Conservation (phyloP, 2,888 invertebrate genomes). For the Patella ulyssiponensis region DNA sequence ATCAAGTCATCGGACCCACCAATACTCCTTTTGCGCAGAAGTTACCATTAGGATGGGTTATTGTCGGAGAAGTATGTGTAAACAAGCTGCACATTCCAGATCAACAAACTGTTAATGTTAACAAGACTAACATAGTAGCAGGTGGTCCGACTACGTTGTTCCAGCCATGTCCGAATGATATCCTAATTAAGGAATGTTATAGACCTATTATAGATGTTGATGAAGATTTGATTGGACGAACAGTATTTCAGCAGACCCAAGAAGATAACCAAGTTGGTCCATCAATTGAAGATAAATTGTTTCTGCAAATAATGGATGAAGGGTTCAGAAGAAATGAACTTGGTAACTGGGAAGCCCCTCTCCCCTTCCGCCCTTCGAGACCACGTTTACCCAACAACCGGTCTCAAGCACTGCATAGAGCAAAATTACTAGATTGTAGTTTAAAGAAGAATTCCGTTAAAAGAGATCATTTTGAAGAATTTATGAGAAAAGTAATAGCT, state of each 20-base stretch:
- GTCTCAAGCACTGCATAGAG: slow-evolving; percentile 26
- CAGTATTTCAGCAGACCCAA: slow-evolving; percentile 21
- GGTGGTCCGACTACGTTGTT: background rate
- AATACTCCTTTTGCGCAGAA: slow-evolving; percentile 16
- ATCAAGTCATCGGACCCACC: slow-evolving; percentile 6
- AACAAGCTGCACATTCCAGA: background rate
- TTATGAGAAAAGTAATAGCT: too few relatives aligned
- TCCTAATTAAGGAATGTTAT: background rate
- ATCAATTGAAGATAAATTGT: slow-evolving; percentile 34
- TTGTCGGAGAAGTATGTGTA: slow-evolving; percentile 8
- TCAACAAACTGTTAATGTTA: slow-evolving; percentile 12
- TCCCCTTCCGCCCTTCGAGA: slow-evolving; percentile 28
- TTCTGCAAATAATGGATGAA: slow-evolving; percentile 29
- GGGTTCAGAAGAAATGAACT: slow-evolving; percentile 10
- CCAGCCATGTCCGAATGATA: background rate
- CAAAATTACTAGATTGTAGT: slow-evolving; percentile 15
- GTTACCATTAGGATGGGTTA: slow-evolving; percentile 8
- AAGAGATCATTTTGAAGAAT: slow-evolving; percentile 21
- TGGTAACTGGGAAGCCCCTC: slow-evolving; percentile 30
- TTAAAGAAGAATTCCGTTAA: slow-evolving; percentile 21
- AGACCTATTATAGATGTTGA: background rate
- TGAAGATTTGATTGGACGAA: background rate
- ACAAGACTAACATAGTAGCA: background rate
- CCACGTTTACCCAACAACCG: slow-evolving; percentile 30
- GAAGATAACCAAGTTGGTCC: slow-evolving; percentile 26